Evolutionary conservation across 2,888 invertebrate species (phyloP).

Genomic region (Cepaea hortensis): DNA sequence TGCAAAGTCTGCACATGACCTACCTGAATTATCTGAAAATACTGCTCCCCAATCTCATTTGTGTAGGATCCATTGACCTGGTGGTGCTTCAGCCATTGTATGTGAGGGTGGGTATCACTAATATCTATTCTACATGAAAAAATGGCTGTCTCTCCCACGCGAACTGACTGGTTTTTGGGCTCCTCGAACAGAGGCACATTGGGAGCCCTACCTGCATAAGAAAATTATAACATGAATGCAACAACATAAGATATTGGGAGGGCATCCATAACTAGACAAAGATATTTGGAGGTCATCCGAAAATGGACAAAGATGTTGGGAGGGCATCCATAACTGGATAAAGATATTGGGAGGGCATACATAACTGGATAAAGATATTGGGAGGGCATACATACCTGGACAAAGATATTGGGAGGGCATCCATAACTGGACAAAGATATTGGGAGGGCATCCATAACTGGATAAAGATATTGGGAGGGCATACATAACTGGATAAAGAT

Average conservation of each 20-base stretch:
- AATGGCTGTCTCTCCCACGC: slow-evolving; percentile 84
- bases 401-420: too few relatives aligned
- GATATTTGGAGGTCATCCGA: too few relatives aligned
- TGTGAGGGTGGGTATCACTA: slow-evolving; percentile 89
- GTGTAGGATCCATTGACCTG: slow-evolving; percentile 74
- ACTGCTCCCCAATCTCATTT: slow-evolving; percentile 69
- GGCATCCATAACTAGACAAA: too few relatives aligned
- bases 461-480: too few relatives aligned
- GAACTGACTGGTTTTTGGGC: slow-evolving; percentile 86
- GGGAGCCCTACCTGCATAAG: slow-evolving; percentile 86
- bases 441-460: too few relatives aligned
- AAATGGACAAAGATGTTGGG: too few relatives aligned
- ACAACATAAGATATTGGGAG: not conserved
- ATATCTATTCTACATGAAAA: slow-evolving; percentile 87
- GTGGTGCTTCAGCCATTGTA: slow-evolving; percentile 85
- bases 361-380: too few relatives aligned
- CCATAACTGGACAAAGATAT: too few relatives aligned
- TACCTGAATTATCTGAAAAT: slow-evolving; percentile 70
- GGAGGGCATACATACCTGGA: too few relatives aligned
- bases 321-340: too few relatives aligned
- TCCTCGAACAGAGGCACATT: slow-evolving; percentile 87
- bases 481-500: too few relatives aligned
- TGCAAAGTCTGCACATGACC: not conserved
- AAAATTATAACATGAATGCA: not conserved
- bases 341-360: too few relatives aligned